Evolutionary conservation across 2,888 invertebrate genomes (phyloP).

Genomic region (Alloplasta piceator): DNA sequence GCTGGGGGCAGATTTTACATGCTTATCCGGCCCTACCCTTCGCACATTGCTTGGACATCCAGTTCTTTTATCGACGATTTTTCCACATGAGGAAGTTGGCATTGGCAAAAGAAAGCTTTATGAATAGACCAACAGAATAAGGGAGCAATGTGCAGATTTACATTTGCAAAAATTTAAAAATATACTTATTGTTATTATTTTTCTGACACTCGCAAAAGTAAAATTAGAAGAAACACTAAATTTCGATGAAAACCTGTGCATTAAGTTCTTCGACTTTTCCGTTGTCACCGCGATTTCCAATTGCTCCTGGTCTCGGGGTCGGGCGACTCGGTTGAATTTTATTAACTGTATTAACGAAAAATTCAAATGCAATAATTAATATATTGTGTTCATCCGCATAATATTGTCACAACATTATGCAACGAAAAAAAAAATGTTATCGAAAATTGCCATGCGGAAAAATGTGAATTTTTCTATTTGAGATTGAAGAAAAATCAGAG

Average conservation of each 20-base stretch:
- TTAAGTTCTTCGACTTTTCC: conserved; percentile 86
- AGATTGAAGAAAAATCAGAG: neutral
- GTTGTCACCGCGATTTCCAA: conserved; percentile 84
- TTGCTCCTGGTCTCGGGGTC: conserved; percentile 77
- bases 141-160: neutral
- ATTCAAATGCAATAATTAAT: neutral
- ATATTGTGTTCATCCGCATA: neutral
- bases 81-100: no score
- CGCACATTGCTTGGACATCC: no score
- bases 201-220: conserved; percentile 30
- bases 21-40: no score
- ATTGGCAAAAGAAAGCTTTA: neutral
- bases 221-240: neutral
- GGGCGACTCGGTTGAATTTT: conserved; percentile 84
- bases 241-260: conserved; percentile 82
- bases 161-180: neutral
- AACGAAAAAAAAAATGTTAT: conserved; percentile 26
- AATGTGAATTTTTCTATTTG: conserved; percentile 5
- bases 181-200: conserved; percentile 12
- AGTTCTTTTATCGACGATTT: no score
- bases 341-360: conserved; percentile 81
- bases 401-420: neutral
- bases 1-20: no score
- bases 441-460: neutral
- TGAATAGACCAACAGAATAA: neutral